Conservation (phyloP, 2,888 invertebrate species). For the Willowsia nigromaculata region DNA sequence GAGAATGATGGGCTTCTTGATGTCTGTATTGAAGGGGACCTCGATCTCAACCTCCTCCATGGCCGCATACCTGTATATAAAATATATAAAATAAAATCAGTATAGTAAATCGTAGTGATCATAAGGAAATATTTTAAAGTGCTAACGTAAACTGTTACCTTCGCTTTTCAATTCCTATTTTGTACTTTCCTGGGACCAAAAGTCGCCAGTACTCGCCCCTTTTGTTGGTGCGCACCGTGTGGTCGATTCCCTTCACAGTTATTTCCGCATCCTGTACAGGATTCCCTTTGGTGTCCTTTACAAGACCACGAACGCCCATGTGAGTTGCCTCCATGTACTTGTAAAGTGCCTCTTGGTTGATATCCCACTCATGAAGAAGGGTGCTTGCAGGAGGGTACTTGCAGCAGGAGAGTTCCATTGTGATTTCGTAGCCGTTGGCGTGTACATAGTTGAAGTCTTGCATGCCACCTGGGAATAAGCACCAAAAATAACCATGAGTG, state of each 20-base stretch:
- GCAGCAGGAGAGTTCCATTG: slow-evolving; percentile 97
- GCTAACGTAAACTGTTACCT: too few species aligned
- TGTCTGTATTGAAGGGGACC: slow-evolving; percentile 12
- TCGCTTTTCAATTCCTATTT: slow-evolving; percentile 86
- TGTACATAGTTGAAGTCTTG: slow-evolving; percentile 98
- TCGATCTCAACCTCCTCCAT: slow-evolving; percentile 69
- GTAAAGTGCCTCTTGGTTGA: slow-evolving; percentile 92
- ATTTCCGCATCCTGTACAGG: slow-evolving; percentile 89
- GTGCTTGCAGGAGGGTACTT: slow-evolving; percentile 90
- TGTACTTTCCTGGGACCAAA: slow-evolving; percentile 92
- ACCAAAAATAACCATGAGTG: too few species aligned
- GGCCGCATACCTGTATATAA: slow-evolving; percentile 66
- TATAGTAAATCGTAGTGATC: too few species aligned
- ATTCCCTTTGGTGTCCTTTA: slow-evolving; percentile 84
- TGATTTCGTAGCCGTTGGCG: slow-evolving; percentile 97
- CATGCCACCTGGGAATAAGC: slow-evolving; percentile 89
- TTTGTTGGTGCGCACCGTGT: slow-evolving; percentile 88
- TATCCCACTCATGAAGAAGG: slow-evolving; percentile 90
- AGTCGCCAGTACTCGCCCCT: slow-evolving; percentile 97
- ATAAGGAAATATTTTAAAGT: too few species aligned
- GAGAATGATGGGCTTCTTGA: slow-evolving; percentile 60
- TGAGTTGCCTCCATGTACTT: slow-evolving; percentile 91
- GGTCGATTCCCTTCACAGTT: slow-evolving; percentile 88
- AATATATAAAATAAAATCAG: too few species aligned
- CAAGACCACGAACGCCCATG: slow-evolving; percentile 86